Evolutionary conservation across 2,797 vertebrate genomes (phyloP).

Genomic region (Spea hammondii): DNA sequence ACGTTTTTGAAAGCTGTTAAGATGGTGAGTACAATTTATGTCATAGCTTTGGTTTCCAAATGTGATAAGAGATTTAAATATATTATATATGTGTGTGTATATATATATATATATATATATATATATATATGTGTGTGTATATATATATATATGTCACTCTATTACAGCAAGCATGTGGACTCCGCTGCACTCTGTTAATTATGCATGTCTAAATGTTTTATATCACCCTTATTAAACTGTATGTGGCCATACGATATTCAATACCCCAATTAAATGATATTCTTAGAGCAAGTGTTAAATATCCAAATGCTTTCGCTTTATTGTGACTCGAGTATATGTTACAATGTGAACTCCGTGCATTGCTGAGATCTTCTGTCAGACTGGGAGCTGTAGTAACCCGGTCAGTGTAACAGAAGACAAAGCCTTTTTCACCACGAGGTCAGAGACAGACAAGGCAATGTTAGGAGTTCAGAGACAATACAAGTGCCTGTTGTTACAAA

Average conservation of each 20-base stretch:
- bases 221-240: constrained; percentile 17
- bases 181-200: too few species aligned
- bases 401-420: constrained; percentile 64
- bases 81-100: too few species aligned
- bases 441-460: constrained; percentile 56
- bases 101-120: too few species aligned
- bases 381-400: constrained; percentile 58
- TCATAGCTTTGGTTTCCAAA: too few species aligned
- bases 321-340: constrained; percentile 33
- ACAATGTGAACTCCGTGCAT: constrained; percentile 40
- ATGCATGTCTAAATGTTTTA: constrained; percentile 21
- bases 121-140: too few species aligned
- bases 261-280: constrained; percentile 30
- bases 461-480: constrained; percentile 62
- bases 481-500: constrained; percentile 53
- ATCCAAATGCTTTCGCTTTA: constrained; percentile 44
- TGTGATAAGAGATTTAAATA: too few species aligned
- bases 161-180: too few species aligned
- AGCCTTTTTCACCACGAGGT: constrained; percentile 58
- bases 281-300: constrained; percentile 40
- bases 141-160: too few species aligned
- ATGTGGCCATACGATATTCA: constrained; percentile 29
- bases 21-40: too few species aligned
- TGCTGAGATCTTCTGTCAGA: constrained; percentile 56
- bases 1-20: too few species aligned